Evolutionary conservation across 1,140 invertebrate species (phyloP), one percentile per base, ranked within the genome.

Genomic region (Carcinoscorpius rotundicauda): DNA sequence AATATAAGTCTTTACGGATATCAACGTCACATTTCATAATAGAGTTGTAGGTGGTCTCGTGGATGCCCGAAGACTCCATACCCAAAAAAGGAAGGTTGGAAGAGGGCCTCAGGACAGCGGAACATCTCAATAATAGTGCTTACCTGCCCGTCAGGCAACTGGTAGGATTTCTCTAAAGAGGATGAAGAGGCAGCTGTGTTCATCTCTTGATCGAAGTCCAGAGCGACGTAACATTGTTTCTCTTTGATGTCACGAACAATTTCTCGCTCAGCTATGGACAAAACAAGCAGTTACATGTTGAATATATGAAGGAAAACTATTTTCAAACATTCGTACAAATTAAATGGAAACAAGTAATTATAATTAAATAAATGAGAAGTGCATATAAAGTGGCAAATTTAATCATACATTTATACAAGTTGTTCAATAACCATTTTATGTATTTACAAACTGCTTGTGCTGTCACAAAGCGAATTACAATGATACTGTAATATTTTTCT

Each of bases 51-150:
- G 91, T 90, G 71, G 93, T 94, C 80, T 95, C 91, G 75, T 93
- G 90, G 78, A 94, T 93, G 72, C 91, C 91, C 77, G 87, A 89
- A 62, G 89, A 90, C 85, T 95, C 91, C 91, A 95, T 94, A 78
- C 91, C 89, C 81, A 93, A 78, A 87, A 87, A 93, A 94, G 64
- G 88, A 89, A 69, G 93, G 80, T 68, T 82, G 81, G 75, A 83
- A 82, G 55, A 84, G 73, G 65, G 82, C 81, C 64, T 78, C 77
- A 51, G 77, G 75, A 71, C 81, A 83, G 71, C 83, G 76, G 82
- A 84, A 84, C 63, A 83, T 77, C 71, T 85, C 81, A 71, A 92
- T 93, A 75, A 94, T 95, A 81, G 91, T 95, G 82, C 95, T 95
- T 72, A 97, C 93, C 72, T 80, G 78, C 68, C 72, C 80, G 69